Evolutionary conservation across 2,888 invertebrate species (phyloP).

Genomic region (Plutella xylostella): DNA sequence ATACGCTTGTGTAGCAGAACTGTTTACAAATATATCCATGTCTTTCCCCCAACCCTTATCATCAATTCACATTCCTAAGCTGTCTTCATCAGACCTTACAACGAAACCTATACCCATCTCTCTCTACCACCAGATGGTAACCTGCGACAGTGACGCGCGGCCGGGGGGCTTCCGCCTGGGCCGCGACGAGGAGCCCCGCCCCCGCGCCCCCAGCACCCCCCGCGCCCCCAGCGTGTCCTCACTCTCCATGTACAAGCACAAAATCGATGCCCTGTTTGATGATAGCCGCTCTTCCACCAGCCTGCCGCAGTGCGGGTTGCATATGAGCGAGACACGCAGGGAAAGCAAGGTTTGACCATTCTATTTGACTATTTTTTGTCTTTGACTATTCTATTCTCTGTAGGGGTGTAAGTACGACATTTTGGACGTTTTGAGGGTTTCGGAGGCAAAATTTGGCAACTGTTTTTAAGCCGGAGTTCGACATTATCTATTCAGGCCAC

Average conservation of each 20-base stretch:
- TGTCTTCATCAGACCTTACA: not conserved
- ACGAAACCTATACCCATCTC: not conserved
- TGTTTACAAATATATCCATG: no score
- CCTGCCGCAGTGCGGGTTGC: conserved; percentile 37
- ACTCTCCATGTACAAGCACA: conserved; percentile 81
- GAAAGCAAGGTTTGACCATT: no score
- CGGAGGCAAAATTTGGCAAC: no score
- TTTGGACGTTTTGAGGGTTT: no score
- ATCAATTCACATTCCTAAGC: no score
- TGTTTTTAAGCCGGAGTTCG: no score
- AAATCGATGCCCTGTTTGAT: conserved; percentile 89
- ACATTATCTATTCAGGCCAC: no score
- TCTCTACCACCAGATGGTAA: conserved; percentile 48
- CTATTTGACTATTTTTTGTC: no score
- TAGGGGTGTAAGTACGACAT: no score
- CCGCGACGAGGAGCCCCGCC: conserved; percentile 47
- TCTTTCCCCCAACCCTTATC: no score
- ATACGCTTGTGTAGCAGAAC: no score
- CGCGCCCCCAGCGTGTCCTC: conserved; percentile 59
- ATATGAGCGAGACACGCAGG: conserved; percentile 27
- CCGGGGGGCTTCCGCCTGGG: conserved; percentile 56
- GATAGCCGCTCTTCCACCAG: conserved; percentile 73
- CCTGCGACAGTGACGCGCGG: conserved; percentile 50
- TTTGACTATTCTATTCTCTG: no score
- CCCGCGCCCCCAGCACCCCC: conserved; percentile 43